Evolutionary conservation across 2,797 vertebrate species (phyloP), one percentile per base, ranked within the genome.

Genomic region (Rhynchonycteris naso): DNA sequence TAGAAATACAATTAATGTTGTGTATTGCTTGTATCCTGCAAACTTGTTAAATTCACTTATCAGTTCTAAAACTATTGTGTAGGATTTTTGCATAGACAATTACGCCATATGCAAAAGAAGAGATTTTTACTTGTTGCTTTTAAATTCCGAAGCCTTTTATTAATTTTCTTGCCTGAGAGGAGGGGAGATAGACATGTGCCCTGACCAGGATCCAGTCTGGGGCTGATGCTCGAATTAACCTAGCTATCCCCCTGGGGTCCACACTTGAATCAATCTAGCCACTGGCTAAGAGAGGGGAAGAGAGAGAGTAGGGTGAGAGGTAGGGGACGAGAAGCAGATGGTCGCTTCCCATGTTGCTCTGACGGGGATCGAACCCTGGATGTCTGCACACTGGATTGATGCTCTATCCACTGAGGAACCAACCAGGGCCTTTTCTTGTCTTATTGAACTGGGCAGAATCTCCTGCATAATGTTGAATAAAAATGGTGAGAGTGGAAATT

Each of bases 41-140:
- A 63, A 28, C 56, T 56, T 90, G 13, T 85, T 85, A 90, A 90
- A 84, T 69, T 84, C 47, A 30, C 63, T 84, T 84, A 56, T 35
- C 59, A 63, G 47, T 79, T 87, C 28, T 33, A 78, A 76, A 84
- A 30, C 5, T 75, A 30, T 87, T 93, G 14, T 8, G 16, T 54
- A 63, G 43, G 26, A 79, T 79, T 79, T 71, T 79, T 86, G 43
- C 10, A 26, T 38, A 30, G 54, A 71, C 30, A 80, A 43, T 83
- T 52, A 52, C 87, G 33, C 28, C 43, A 54, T 43, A 68, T 35
- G 15, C 33, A 72, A 71, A 63, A 71, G 33, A 80, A 71, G 65
- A 33, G 54, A 28, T 15, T 76, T 75, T 76, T 83, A 22, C 33
- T 43, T 71, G 59, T 84, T 84, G 33, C 47, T 56, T 91, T 83